Conservation (phyloP, 1,140 invertebrate species). For the Achatina immaculata region DNA sequence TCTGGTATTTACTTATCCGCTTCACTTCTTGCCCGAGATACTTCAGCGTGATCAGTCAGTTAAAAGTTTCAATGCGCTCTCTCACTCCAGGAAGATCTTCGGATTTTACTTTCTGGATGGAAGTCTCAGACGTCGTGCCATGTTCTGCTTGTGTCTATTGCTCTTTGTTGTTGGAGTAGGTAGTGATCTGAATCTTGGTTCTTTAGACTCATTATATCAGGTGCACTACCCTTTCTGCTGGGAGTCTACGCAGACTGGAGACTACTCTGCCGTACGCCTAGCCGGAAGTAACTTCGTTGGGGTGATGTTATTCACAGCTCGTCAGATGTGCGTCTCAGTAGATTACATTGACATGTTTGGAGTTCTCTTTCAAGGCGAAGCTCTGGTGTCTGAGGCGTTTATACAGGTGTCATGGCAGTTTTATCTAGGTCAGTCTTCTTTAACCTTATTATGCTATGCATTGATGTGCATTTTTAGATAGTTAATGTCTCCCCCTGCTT, state of each 20-base stretch:
- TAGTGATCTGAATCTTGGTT: neutral
- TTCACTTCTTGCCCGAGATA: constrained; percentile 34
- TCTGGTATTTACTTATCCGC: constrained; percentile 3
- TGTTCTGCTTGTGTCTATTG: constrained; percentile 13
- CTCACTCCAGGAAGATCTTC: constrained; percentile 27
- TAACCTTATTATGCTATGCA: neutral
- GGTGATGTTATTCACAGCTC: neutral
- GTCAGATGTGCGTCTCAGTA: neutral
- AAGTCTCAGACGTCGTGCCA: neutral
- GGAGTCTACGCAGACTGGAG: constrained; percentile 25
- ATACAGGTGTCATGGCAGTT: constrained; percentile 17
- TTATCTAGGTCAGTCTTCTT: constrained; percentile 15
- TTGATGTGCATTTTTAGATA: neutral
- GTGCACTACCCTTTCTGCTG: constrained; percentile 38
- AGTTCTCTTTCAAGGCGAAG: neutral
- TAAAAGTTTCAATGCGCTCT: constrained; percentile 9
- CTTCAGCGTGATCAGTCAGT: neutral
- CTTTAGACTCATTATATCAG: constrained; percentile 25
- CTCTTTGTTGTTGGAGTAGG: constrained; percentile 9
- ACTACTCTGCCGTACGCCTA: constrained; percentile 10
- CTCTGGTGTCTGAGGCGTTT: neutral
- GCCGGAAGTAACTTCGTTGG: neutral
- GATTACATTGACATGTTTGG: constrained; percentile 8
- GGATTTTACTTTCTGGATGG: constrained; percentile 35
- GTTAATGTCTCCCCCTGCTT: neutral